phyloP scores from a whole-genome alignment of 2,888 invertebrate genomes.

The Pyrgus malvae region DNA sequence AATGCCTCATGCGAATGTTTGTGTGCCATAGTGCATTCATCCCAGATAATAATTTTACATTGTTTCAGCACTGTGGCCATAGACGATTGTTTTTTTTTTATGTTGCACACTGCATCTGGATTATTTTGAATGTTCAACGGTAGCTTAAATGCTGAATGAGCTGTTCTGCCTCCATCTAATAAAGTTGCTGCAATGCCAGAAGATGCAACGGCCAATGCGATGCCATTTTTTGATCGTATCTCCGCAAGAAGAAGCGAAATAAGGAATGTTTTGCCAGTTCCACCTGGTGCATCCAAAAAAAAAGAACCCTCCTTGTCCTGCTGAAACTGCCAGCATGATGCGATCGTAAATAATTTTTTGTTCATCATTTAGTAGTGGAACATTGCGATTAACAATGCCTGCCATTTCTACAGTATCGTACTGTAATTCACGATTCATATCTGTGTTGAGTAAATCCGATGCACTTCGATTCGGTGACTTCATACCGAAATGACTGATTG shows the following conservation, averaged over 20 bases:
- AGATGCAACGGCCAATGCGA: slow-evolving; percentile 29
- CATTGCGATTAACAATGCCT: slow-evolving; percentile 31
- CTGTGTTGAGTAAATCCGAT: slow-evolving; percentile 34
- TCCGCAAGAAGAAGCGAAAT: slow-evolving; percentile 35
- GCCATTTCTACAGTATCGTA: slow-evolving; percentile 34
- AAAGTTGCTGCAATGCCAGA: slow-evolving; percentile 40
- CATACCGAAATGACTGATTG: slow-evolving; percentile 32
- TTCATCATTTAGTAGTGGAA: slow-evolving; percentile 31
- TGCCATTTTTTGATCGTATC: slow-evolving; percentile 32
- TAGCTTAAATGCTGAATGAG: no score
- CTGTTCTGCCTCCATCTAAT: slow-evolving; percentile 50
- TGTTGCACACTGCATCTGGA: no score
- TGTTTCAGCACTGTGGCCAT: no score
- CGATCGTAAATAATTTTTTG: slow-evolving; percentile 31
- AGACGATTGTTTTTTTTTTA: no score
- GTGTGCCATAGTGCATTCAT: no score
- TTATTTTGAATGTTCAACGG: no score
- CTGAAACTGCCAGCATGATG: slow-evolving; percentile 31
- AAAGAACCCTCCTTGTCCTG: slow-evolving; percentile 32
- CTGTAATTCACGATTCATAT: slow-evolving; percentile 37
- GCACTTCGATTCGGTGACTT: slow-evolving; percentile 30
- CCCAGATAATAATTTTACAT: no score
- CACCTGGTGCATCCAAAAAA: slow-evolving; percentile 29
- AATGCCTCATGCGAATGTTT: no score
- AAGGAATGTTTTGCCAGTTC: slow-evolving; percentile 33